Evolutionary conservation across 2,113 vertebrate species (phyloP).

Genomic region (Zosterops hypoxanthus): DNA sequence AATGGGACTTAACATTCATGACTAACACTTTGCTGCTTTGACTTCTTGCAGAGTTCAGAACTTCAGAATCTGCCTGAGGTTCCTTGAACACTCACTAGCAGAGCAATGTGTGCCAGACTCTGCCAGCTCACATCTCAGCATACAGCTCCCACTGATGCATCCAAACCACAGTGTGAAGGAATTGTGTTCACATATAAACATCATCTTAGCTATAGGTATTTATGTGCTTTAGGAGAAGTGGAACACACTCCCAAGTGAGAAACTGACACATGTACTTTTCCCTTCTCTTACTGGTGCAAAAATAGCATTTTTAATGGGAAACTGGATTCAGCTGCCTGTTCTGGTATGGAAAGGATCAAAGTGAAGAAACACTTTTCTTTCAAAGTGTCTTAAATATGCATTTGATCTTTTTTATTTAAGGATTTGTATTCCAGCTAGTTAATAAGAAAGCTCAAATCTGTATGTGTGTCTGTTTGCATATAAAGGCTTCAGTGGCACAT

Average conservation of each 20-base stretch:
- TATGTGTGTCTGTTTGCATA: background rate
- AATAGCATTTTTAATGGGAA: background rate
- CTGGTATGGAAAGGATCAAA: background rate
- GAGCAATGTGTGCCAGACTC: background rate
- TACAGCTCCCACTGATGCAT: background rate
- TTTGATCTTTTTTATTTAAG: background rate
- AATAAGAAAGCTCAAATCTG: background rate
- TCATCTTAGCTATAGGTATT: background rate
- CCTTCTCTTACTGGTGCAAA: background rate
- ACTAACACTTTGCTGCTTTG: background rate
- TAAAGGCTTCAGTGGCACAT: background rate
- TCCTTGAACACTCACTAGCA: background rate
- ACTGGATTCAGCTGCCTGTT: background rate
- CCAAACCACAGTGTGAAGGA: background rate
- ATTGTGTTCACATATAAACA: background rate
- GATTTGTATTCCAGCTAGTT: background rate
- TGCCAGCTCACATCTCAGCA: background rate
- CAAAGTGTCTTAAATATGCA: background rate
- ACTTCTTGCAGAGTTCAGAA: background rate
- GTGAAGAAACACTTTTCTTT: background rate
- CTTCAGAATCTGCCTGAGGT: background rate
- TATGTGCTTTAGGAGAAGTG: background rate
- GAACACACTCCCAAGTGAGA: background rate
- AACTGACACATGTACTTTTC: rapidly evolving
- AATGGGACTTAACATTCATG: background rate